phyloP scores from a whole-genome alignment of 2,797 vertebrate species.

The Cynopterus sphinx region DNA sequence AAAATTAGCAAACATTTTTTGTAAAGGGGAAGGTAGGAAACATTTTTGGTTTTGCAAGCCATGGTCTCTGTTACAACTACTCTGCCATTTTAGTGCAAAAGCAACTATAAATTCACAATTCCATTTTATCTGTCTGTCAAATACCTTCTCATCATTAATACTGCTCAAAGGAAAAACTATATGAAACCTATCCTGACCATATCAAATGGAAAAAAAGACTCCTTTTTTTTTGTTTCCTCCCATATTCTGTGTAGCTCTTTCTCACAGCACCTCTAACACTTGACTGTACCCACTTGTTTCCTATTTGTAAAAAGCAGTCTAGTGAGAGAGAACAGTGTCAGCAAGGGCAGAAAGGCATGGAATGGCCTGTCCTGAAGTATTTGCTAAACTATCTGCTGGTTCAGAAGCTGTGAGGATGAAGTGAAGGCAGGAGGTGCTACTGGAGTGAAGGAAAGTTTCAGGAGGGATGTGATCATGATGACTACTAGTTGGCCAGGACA shows the following conservation, averaged over 20 bases:
- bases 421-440: neutral
- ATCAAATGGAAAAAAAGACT: neutral
- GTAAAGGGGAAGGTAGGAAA: neutral
- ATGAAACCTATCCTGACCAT: neutral
- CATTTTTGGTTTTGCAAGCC: slow-evolving; percentile 26
- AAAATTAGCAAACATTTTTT: neutral
- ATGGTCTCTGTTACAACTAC: neutral
- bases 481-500: neutral
- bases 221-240: neutral
- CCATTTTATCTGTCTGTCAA: neutral
- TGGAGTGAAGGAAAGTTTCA: neutral
- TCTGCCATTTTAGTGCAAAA: neutral
- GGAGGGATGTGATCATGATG: accelerated
- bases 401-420: neutral
- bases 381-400: neutral
- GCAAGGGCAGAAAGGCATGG: neutral
- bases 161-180: neutral
- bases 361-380: neutral
- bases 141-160: neutral
- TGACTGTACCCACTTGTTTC: neutral
- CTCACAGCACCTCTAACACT: neutral
- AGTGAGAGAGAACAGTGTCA: neutral
- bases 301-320: neutral
- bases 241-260: neutral
- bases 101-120: neutral